Base-by-base conservation (phyloP, 2,113 vertebrate species). In the Mugil cephalus region DNA sequence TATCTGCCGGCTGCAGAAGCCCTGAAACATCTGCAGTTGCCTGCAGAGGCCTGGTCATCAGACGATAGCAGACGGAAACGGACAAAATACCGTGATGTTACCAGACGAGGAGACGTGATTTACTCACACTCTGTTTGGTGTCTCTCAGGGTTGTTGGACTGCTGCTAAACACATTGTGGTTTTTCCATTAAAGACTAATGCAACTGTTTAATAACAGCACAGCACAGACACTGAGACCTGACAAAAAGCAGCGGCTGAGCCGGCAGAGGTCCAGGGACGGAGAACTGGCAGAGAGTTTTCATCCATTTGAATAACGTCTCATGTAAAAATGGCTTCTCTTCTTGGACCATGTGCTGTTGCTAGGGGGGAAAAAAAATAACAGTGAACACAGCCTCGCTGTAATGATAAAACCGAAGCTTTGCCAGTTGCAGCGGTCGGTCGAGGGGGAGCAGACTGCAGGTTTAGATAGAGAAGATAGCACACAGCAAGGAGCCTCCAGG, bases 251-350 rank as follows among this genome's bases (percentile, higher is more conserved):
- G 73, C 52, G 71, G 85, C 85, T 64, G 56, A 78, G 63, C 83
- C 85, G 87, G 85, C 85, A 63, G 50, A 19, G 65, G 55, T 86
- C 86, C 89, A 92, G 89, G 77, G 73, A 86, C 47, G 75, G 64
- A 24, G 67, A 69, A 59, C 52, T 90, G 88, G 89, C 86, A 73
- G 47, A 64, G 51, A 69, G 34, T 46, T 53, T 63, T 64, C 43
- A 69, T 83, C 55, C 88, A 63, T 90, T 91, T 90, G 84, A 75
- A 85, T 90, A 83, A 89, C 80, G 80, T 85, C 51, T 74, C 51
- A 82, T 88, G 68, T 66, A 84, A 78, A 83, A 89, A 80, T 24
- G 40, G 13, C 53, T 30, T 85, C 8, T 67, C 82, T 90, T 77
- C 63, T 88, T 85, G 75, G 73, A 83, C 51, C 45, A 40, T 55